A percentile compares a stretch with the other conserved stretches of the same genome.
phyloP scores from a whole-genome alignment of 2,113 vertebrate genomes.

The Raja brachyura region DNA sequence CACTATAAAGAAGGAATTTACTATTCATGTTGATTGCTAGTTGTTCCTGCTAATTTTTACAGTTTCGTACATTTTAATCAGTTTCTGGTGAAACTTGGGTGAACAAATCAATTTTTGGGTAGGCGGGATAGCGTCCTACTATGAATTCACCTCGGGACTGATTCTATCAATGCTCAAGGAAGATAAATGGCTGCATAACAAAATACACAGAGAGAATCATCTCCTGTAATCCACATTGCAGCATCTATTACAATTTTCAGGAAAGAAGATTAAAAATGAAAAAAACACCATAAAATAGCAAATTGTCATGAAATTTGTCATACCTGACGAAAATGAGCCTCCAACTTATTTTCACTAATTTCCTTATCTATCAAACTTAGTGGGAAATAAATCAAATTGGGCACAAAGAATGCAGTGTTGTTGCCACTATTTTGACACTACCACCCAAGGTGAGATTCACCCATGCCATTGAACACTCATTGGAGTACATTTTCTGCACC shows the following conservation, averaged over 20 bases:
- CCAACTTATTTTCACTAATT: background rate
- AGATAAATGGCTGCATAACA: background rate
- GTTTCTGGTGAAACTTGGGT: background rate
- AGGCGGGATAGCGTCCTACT: background rate
- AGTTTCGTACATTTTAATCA: background rate
- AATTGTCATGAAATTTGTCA: background rate
- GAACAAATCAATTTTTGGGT: background rate
- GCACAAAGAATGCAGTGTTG: background rate
- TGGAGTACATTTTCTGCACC: no score
- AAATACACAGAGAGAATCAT: background rate
- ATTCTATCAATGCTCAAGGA: background rate
- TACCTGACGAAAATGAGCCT: no score
- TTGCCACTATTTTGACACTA: background rate
- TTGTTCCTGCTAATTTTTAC: background rate
- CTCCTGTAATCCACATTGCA: background rate
- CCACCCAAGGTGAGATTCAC: background rate
- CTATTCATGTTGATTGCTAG: background rate
- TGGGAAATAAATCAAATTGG: background rate
- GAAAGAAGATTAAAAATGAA: background rate
- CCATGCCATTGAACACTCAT: no score
- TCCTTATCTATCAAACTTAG: background rate
- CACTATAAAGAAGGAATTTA: background rate
- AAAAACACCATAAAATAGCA: background rate
- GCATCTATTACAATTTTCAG: background rate
- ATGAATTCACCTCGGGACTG: background rate